Evolutionary conservation across 2,797 vertebrate species (phyloP), one percentile per base, ranked within the genome.

Genomic region (Anguilla pacifica): DNA sequence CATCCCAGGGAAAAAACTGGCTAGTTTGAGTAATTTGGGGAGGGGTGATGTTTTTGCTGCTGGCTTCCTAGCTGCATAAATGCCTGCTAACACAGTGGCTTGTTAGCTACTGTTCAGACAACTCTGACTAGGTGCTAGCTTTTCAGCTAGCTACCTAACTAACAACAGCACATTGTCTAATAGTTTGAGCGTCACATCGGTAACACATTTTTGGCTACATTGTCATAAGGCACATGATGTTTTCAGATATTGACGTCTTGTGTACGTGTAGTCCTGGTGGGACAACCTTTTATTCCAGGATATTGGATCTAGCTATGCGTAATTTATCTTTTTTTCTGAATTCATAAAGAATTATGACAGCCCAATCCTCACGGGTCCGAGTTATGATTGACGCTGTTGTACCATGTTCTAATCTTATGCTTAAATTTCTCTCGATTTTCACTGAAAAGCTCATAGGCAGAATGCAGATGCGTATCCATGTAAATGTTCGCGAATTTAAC

Each of bases 1-100:
- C 83, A 88, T 88, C 83, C 87, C 82, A 77, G 55, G 83, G 43
- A 39, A 49, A 39, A 6, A 77, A 53, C 83, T n/a, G n/a, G 19
- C 61, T 88, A 74, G 13, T 79, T 53, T 46, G 49, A 51, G 46
- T 81, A 5, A 81, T 81, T 81, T 81, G 17, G 2, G 6, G 79
- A 19, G 74, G 11, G 79, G 79, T 7, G 43, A 51, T 49, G 43
- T 25, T 82, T 7, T 79, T 1, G 35, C 15, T 17, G 15, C n/a
- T 39, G 7, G 35, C 35, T 79, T 79, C 35, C 17, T 19, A 46
- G 39, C 39, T 22, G 35, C 74, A 79, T 15, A 19, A 79, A 17
- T 39, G 74, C 22, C 74, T 79, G 74, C 5, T 79, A 22, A 43
- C 35, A 19, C 17, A 15, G 72, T 15, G 2, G 15, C 72, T 35